Conservation (phyloP, 2,888 invertebrate species). For the Agrilus mali region DNA sequence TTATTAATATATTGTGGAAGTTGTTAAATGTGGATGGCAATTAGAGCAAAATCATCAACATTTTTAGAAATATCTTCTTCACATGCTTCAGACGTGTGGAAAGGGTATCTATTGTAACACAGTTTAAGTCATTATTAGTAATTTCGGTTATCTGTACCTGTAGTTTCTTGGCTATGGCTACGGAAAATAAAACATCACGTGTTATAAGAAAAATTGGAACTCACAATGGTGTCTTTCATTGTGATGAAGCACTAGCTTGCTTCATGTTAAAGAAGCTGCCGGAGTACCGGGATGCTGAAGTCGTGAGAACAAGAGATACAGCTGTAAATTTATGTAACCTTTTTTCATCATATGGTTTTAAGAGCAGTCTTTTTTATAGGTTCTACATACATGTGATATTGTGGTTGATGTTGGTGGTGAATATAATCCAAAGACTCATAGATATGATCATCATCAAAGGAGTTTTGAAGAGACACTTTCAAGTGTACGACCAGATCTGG, state of each 20-base stretch:
- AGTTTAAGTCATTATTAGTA: too few species aligned
- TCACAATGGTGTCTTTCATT: slow-evolving; percentile 79
- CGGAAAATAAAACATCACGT: slow-evolving; percentile 23
- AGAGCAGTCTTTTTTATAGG: slow-evolving; percentile 14
- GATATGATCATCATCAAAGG: slow-evolving; percentile 93
- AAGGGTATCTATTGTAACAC: too few species aligned
- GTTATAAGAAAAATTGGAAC: slow-evolving; percentile 48
- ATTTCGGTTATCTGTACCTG: too few species aligned
- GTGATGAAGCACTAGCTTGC: slow-evolving; percentile 91
- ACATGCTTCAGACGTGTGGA: too few species aligned
- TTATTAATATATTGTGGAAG: too few species aligned
- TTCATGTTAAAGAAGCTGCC: slow-evolving; percentile 76
- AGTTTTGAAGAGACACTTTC: slow-evolving; percentile 57
- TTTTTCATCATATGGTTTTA: neutral
- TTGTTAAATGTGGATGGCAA: too few species aligned
- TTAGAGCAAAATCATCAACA: too few species aligned
- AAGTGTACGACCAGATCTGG: slow-evolving; percentile 47
- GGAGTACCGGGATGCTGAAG: slow-evolving; percentile 65
- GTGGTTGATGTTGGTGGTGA: slow-evolving; percentile 90
- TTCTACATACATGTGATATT: slow-evolving; percentile 74
- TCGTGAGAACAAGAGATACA: slow-evolving; percentile 54
- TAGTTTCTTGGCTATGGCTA: slow-evolving; percentile 30
- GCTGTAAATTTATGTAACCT: slow-evolving; percentile 26
- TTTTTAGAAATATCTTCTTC: too few species aligned
- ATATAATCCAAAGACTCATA: slow-evolving; percentile 60